Base-by-base conservation (phyloP, 1,140 invertebrate species). In the Helicoverpa zea region DNA sequence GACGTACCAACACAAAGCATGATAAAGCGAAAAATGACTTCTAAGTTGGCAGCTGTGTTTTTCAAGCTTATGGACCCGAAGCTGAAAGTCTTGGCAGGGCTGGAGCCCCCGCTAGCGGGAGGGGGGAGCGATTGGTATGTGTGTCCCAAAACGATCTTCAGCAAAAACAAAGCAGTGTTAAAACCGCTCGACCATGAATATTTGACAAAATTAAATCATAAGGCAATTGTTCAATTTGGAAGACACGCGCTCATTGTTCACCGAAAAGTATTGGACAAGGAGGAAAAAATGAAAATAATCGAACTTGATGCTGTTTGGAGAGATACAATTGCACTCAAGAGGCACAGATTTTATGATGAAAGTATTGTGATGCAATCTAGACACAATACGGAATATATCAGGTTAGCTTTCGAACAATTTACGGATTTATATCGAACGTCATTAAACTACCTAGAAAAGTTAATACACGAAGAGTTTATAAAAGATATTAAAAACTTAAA, bases 41-140 rank as follows among this genome's bases (percentile, higher is more conserved):
- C 86, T 13, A 59, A 84, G 0, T 80, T 94, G 0, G 91, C 93
- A 1, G 82, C 89, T 16, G 87, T 94, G 13, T 94, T 91, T 43
- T 94, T 94, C 84, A 93, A 94, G 77, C 90, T 88, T 1, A 92
- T 94, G 92, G 86, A 80, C 2, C 85, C 85, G 11, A 91, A 91
- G 72, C 66, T 91, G 2, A 94, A 93, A 80, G 79, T 90, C 4
- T 83, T 94, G 1, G 91, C 90, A 16, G 92, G 91, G 0, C 80
- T 94, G 2, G 91, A 93, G 63, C 93, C 92, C 0, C 86, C 87
- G 0, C 79, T 94, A 80, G 91, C 91, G 84, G 93, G 92, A 0
- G 91, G 90, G 2, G 92, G 93, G 3, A 88, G 58, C 63, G 88
- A 93, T 18, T 94, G 92, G 92, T 92, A 86, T 56, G 77, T 91